Conservation (phyloP, 2,888 invertebrate genomes). For the Himalopsyche kuldschensis region DNA sequence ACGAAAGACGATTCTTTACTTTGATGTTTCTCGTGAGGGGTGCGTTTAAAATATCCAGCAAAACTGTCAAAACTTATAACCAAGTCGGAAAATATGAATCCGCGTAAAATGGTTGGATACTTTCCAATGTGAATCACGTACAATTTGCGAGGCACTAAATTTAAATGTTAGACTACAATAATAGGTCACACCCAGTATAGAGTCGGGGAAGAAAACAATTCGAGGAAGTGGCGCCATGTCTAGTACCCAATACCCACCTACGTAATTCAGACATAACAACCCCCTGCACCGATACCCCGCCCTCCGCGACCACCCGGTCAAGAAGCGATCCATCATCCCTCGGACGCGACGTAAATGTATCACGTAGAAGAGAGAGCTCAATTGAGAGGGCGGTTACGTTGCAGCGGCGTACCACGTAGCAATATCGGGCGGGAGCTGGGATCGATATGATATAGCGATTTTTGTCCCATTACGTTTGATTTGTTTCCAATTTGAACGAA, state of each 20-base stretch:
- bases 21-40: too few relatives aligned
- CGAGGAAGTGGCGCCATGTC: background rate
- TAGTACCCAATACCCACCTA: background rate
- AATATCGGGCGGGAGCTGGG: too few relatives aligned
- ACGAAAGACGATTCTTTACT: too few relatives aligned
- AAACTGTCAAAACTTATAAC: background rate
- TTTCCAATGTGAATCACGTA: background rate
- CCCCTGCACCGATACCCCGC: background rate
- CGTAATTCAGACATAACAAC: background rate
- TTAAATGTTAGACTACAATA: background rate
- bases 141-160: background rate
- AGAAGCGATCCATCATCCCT: background rate
- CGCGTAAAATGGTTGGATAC: background rate
- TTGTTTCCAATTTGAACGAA: too few relatives aligned
- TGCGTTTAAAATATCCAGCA: too few relatives aligned
- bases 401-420: background rate
- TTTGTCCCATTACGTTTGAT: too few relatives aligned
- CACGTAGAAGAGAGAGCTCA: background rate
- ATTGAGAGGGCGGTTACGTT: background rate
- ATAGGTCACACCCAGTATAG: background rate
- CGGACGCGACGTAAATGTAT: background rate
- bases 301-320: background rate
- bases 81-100: background rate
- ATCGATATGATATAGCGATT: too few relatives aligned
- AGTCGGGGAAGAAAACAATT: background rate